Evolutionary conservation across 64 coral and sea anemone genomes (phyloP).

Genomic region (Dendronephthya gigantea): DNA sequence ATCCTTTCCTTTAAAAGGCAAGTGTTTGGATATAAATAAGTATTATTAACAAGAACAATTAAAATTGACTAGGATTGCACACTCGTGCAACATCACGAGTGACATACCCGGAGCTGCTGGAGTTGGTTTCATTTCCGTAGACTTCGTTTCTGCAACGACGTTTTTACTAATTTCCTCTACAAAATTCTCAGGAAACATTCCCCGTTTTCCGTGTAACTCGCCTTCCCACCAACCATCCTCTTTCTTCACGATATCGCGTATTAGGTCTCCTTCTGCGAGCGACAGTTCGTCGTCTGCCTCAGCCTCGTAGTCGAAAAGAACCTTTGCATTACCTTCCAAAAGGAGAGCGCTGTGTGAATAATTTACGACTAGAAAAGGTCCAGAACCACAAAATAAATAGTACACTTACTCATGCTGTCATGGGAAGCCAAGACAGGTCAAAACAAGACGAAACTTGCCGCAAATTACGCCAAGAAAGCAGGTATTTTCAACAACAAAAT

Average conservation of each 20-base stretch:
- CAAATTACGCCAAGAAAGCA: background rate
- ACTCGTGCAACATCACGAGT: background rate
- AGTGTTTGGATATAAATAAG: too few species aligned
- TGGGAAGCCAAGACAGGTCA: background rate
- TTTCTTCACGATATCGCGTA: background rate
- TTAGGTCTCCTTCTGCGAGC: background rate
- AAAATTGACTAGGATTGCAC: too few species aligned
- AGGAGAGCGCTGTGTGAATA: background rate
- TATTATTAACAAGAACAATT: too few species aligned
- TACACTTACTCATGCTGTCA: background rate
- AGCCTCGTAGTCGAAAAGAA: background rate
- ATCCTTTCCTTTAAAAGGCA: too few species aligned
- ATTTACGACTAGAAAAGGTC: background rate
- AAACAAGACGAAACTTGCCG: background rate
- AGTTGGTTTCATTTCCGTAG: background rate
- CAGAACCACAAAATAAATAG: background rate
- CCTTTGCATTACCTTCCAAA: background rate
- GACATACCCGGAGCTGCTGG: background rate
- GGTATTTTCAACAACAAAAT: background rate
- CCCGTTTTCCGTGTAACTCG: background rate
- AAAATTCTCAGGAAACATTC: slow-evolving; percentile 14
- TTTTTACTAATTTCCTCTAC: slow-evolving; percentile 1
- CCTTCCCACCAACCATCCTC: slow-evolving; percentile 21
- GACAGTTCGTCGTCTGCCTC: background rate
- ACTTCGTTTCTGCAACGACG: background rate